Conservation (phyloP, 2,113 vertebrate genomes). For the Leptobrachium ailaonicum region DNA sequence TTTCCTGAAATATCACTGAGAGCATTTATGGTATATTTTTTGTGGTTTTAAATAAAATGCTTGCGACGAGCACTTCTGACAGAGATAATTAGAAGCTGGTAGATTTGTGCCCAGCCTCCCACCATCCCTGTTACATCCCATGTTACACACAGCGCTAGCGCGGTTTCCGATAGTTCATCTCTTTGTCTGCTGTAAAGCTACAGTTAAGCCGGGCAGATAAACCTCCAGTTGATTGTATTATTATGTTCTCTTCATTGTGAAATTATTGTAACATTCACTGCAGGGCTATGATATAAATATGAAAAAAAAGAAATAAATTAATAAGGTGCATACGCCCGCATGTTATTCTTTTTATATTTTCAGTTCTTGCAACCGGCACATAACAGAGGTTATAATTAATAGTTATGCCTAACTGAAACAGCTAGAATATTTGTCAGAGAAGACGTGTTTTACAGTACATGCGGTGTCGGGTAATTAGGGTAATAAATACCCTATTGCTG, state of each 20-base stretch:
- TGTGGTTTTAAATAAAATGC: background rate
- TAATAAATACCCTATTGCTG: background rate
- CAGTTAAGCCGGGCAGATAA: conserved; percentile 29
- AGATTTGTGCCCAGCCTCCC: conserved; percentile 30
- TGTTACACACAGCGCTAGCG: conserved; percentile 17
- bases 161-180: conserved; percentile 30
- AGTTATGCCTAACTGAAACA: background rate
- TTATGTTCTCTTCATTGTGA: conserved; percentile 10
- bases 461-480: background rate
- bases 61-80: conserved; percentile 20
- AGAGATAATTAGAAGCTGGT: conserved; percentile 31
- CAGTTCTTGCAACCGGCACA: background rate
- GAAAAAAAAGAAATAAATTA: no score
- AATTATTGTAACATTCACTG: background rate
- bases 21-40: no score
- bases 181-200: conserved; percentile 22
- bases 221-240: conserved; percentile 28
- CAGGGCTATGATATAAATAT: background rate
- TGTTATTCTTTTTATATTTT: background rate
- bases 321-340: no score
- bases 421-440: background rate
- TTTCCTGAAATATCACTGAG: no score
- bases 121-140: conserved; percentile 16
- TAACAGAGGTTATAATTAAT: background rate
- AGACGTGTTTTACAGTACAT: background rate